A percentile compares a stretch with the other conserved stretches of the same genome.
These are phyloP conservation scores for Eueides isabella DNA, from an alignment of 1,140 invertebrate species.

Conservation along the genomic window DNA sequence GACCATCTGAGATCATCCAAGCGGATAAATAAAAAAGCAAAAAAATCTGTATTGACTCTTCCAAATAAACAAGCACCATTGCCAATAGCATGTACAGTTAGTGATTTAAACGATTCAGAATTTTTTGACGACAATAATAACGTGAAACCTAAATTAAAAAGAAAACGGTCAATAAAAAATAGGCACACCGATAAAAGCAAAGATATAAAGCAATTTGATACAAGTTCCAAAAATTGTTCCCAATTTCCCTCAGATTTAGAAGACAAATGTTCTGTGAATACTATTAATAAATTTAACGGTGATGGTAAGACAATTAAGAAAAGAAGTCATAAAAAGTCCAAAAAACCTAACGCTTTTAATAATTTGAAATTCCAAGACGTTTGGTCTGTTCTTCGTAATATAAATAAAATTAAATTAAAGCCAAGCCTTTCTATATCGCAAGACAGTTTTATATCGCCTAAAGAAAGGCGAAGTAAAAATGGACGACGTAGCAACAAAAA, in stretches of 20 bases:
- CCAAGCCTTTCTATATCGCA: conserved; percentile 61
- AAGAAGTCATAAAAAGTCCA: conserved; percentile 26
- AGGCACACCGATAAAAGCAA: conserved; percentile 40
- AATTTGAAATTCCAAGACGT: conserved; percentile 53
- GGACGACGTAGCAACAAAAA: conserved; percentile 44
- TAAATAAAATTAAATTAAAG: conserved; percentile 65
- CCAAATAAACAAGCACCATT: conserved; percentile 54
- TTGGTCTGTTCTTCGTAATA: conserved; percentile 67
- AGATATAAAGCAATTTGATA: conserved; percentile 55
- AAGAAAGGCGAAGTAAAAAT: conserved; percentile 47
- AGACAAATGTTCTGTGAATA: conserved; percentile 59
- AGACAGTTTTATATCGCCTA: conserved; percentile 45
- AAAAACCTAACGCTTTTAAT: background rate
- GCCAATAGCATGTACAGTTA: conserved; percentile 62
- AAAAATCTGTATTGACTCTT: conserved; percentile 66
- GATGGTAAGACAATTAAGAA: conserved; percentile 40
- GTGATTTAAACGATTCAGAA: conserved; percentile 72
- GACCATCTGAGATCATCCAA: conserved; percentile 61
- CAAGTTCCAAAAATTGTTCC: conserved; percentile 55
- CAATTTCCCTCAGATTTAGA: conserved; percentile 54
- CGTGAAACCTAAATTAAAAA: conserved; percentile 51
- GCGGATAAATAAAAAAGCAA: conserved; percentile 54
- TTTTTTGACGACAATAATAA: conserved; percentile 48
- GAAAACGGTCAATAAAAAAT: conserved; percentile 42
- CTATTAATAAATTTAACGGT: conserved; percentile 53